Evolutionary conservation across 2,797 vertebrate genomes (phyloP), one percentile per base, ranked within the genome.

Genomic region (Tolypeutes matacus): DNA sequence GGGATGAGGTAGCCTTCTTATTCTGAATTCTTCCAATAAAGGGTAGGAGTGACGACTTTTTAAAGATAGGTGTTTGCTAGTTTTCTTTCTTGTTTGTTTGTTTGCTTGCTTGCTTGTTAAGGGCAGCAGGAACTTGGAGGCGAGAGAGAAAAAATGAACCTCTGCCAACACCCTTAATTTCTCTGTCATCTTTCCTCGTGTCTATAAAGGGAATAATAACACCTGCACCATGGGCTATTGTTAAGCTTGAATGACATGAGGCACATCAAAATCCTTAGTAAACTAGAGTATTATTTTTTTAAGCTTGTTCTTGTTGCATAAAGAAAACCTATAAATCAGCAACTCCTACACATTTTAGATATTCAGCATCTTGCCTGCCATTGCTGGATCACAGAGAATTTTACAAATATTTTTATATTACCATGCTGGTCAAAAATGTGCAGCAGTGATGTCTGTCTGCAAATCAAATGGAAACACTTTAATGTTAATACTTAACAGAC

Each of bases 401-500:
- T 86, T 82, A 78, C 75, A 96, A 89, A 93, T 91, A 93, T 86
- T 93, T 96, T 92, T 80, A 36, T 84, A 89, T 81, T 80, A 46
- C 65, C 70, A 29, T 75, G 29, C 53, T 87, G 34, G 31, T 96
- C 31, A 93, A 97, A 96, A 97, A 84, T 65, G 18, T 84, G 56
- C 53, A 94, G 60, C 89, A 89, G 34, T 89, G 89, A 94, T 85
- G 27, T 93, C 56, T 95, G 56, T 96, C 70, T 95, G 78, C 65
- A 97, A 97, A 97, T 86, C 23, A 87, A 93, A 53, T 69, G 62
- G 77, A 49, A 23, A 95, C 42, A 51, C 11, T 39, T 49, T 90
- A 88, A 73, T 91, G 91, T 92, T 95, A 97, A 87, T 93, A 92
- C 1, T 53, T 93, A 95, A 88, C 84, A 95, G 80, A 46, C 86